Base-by-base conservation (phyloP, 2,113 vertebrate genomes). In the Ictalurus punctatus region DNA sequence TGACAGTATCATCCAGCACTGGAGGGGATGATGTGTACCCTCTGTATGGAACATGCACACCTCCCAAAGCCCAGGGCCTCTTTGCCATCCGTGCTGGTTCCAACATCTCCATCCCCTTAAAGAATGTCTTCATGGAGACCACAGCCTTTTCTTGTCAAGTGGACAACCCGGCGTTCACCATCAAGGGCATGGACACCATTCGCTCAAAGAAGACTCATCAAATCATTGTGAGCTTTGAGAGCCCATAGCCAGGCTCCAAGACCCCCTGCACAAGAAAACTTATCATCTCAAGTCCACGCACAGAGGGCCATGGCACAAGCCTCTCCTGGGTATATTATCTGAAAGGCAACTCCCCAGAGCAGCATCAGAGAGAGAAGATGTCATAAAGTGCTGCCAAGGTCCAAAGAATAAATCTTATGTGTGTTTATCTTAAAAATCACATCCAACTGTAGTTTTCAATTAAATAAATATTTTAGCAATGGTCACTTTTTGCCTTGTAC, bases 291-390 rank as follows among this genome's bases (percentile, higher is more conserved):
- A 96, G 95, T 80, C 94, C 89, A 4, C 91, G 92, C 0, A 84
- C 91, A 0, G 92, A 96, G 16, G 94, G 93, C 27, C 85, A 90
- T 1, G 91, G 90, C 0, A 90, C 93, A 0, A 90, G 87, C 0
- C 91, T 95, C 85, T 94, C 90, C 67, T 97, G 98, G 97, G 92
- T 96, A 27, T 98, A 94, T 90, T 98, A 98, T 86, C 94, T 98
- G 63, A 95, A 93, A 79, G 97, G 97, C 0, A 52, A 95, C 63
- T 89, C 90, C 10, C 87, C 92, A 0, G 94, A 94, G 3, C 87
- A 80, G n/a, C 12, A 16, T 44, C 90, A 90, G 61, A 90, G 85
- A 67, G 91, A 91, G 63, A 93, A 89, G 88, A 44, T 86, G 69
- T 87, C 83, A 44, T 92, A 83, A 84, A 14, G 8, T 40, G 8